A percentile compares a stretch with the other conserved stretches of the same genome.
Conservation (phyloP, 1,140 invertebrate species). For the Ceratitis capitata region DNA sequence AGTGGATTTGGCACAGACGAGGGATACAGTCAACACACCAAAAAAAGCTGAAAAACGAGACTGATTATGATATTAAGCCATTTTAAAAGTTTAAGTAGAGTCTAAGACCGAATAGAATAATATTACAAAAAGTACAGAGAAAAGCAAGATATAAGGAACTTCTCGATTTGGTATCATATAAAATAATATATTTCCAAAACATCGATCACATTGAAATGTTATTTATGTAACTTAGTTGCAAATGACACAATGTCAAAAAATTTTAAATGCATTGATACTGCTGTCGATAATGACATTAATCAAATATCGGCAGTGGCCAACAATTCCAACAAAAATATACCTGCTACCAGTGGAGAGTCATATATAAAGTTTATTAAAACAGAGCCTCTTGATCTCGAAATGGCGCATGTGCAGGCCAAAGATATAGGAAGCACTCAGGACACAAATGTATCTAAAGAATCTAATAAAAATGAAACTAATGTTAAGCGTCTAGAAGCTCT, state of each 20-base stretch:
- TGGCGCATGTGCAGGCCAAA: conserved; percentile 57
- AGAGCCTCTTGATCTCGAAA: conserved; percentile 60
- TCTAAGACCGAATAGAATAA: neutral
- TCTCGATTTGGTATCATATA: neutral
- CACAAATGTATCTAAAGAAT: neutral
- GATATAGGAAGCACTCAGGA: conserved; percentile 39
- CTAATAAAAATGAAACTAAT: conserved; percentile 21
- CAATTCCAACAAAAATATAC: neutral
- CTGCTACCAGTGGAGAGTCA: neutral
- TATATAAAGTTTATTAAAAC: conserved; percentile 56
- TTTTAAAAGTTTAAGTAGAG: conserved; percentile 18
- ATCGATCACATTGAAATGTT: neutral
- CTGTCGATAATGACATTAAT: conserved; percentile 42
- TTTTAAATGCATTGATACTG: conserved; percentile 52
- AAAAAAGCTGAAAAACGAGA: conserved; percentile 49
- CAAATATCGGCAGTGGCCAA: conserved; percentile 29
- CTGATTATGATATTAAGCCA: neutral
- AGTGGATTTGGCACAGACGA: neutral
- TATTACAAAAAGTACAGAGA: neutral
- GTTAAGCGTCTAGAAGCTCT: conserved; percentile 28
- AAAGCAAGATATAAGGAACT: neutral
- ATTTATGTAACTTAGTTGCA: conserved; percentile 6
- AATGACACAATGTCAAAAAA: conserved; percentile 57
- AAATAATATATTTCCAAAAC: neutral
- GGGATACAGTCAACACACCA: conserved; percentile 41